Base-by-base conservation (phyloP, 2,113 vertebrate genomes). In the Rhinolophus sinicus region DNA sequence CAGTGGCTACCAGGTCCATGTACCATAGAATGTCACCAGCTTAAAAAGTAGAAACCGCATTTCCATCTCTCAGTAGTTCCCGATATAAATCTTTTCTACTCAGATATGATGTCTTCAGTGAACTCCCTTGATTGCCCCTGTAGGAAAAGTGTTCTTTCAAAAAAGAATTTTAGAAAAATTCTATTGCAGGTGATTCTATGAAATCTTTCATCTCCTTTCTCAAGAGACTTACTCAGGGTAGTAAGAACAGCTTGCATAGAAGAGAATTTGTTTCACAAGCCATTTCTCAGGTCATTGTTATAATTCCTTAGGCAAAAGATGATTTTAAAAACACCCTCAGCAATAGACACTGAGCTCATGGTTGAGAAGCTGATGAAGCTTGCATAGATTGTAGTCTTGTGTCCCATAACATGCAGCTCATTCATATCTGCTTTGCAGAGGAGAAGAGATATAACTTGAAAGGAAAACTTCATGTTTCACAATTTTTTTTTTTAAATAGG, bases 301-400 rank as follows among this genome's bases (percentile, higher is more conserved):
- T 54, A 93, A 73, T 94, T 98, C 90, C 77, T 96, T 97, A 95
- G 95, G 94, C 86, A 95, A 96, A 97, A 96, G 22, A 28, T 93
- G 78, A 77, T 87, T 90, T 97, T 65, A 92, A 96, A 92, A 97
- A 89, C 83, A 82, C 11, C 14, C 65, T 67, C 88, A 83, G 72
- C 96, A 98, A 84, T 60, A 96, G 85, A 33, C 69, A 30, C 58
- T 52, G 67, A 83, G 26, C 92, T 96, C 3, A 0, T 76, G 78
- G 84, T 96, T 81, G 80, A 96, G 96, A 95, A 94, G 8, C 28
- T 96, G 83, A 96, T 94, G 90, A 91, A 97, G 65, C 76, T 97
- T 97, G 89, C 24, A 28, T 77, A 58, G 94, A 69, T 93, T 90
- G 60, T 95, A 72, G 52, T 69, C 9, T 4, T 58, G 70, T 69